These are phyloP conservation scores for Crocidura indochinensis DNA, from an alignment of 2,797 vertebrate genomes.

Conservation along the genomic window DNA sequence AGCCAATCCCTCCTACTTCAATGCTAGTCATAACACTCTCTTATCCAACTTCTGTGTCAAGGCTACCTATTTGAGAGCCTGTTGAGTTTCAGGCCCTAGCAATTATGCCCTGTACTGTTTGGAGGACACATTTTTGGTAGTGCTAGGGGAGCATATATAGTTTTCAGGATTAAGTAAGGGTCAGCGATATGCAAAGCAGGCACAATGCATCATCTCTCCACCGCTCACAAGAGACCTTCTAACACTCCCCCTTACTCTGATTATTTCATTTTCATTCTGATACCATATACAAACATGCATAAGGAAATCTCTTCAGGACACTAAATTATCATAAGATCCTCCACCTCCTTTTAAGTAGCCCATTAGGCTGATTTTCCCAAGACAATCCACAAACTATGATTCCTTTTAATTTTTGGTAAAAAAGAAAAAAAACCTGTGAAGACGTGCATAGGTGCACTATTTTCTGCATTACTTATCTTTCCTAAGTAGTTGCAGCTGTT, in stretches of 20 bases:
- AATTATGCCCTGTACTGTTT: background rate
- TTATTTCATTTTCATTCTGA: slow-evolving; percentile 48
- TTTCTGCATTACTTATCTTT: slow-evolving; percentile 75
- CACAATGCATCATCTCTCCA: background rate
- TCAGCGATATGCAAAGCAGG: no score
- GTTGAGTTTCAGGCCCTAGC: background rate
- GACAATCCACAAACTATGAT: slow-evolving; percentile 1
- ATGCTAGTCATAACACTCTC: slow-evolving; percentile 2
- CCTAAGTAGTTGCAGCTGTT: slow-evolving; percentile 74
- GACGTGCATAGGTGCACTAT: slow-evolving; percentile 68
- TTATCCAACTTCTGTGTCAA: background rate
- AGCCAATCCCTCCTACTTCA: background rate
- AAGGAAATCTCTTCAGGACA: slow-evolving; percentile 18
- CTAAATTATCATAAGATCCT: slow-evolving; percentile 37
- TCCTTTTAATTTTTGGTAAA: background rate
- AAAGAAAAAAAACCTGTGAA: slow-evolving; percentile 70
- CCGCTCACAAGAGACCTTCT: background rate
- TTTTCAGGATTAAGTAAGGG: no score
- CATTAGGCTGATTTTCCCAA: slow-evolving; percentile 62
- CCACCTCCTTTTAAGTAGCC: slow-evolving; percentile 40
- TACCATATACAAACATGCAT: background rate
- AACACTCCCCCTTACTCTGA: background rate
- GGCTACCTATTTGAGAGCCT: slow-evolving; percentile 8
- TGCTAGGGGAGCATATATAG: no score
- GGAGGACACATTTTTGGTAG: no score